Evolutionary conservation across 2,888 invertebrate genomes (phyloP).

Genomic region (Euclidia mi): DNA sequence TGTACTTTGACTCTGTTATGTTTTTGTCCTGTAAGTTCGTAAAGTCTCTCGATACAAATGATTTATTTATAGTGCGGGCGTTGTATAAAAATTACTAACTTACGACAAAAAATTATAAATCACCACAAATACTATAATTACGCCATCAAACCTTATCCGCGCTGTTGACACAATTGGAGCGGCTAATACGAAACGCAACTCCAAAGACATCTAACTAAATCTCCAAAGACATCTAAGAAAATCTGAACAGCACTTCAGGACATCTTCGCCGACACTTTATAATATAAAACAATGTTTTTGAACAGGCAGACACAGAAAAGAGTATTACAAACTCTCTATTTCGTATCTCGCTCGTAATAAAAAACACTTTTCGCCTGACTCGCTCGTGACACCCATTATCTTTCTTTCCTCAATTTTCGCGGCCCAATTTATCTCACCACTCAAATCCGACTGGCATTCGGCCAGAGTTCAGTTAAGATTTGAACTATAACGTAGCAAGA

Average conservation of each 20-base stretch:
- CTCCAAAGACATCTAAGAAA: no score
- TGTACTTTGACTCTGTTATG: no score
- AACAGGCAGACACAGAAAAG: slow-evolving; percentile 6
- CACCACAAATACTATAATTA: no score
- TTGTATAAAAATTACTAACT: no score
- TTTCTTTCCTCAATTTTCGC: slow-evolving; percentile 60
- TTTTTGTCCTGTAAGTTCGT: no score
- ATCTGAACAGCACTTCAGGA: background rate
- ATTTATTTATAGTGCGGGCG: no score
- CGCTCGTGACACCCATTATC: slow-evolving; percentile 43
- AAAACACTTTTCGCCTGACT: slow-evolving; percentile 52
- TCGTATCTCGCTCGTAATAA: slow-evolving; percentile 32
- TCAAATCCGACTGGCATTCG: slow-evolving; percentile 65
- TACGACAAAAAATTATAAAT: no score
- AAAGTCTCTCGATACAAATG: no score
- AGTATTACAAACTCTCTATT: slow-evolving; percentile 1
- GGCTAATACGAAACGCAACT: background rate
- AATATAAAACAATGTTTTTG: slow-evolving; percentile 13
- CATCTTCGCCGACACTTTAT: background rate
- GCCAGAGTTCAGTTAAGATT: slow-evolving; percentile 68
- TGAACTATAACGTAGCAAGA: slow-evolving; percentile 65
- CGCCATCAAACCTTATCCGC: no score
- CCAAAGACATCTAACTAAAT: background rate
- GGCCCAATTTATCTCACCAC: slow-evolving; percentile 64
- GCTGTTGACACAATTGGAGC: background rate